phyloP scores from a whole-genome alignment of 2,888 invertebrate genomes.

The Caenorhabditis angaria region DNA sequence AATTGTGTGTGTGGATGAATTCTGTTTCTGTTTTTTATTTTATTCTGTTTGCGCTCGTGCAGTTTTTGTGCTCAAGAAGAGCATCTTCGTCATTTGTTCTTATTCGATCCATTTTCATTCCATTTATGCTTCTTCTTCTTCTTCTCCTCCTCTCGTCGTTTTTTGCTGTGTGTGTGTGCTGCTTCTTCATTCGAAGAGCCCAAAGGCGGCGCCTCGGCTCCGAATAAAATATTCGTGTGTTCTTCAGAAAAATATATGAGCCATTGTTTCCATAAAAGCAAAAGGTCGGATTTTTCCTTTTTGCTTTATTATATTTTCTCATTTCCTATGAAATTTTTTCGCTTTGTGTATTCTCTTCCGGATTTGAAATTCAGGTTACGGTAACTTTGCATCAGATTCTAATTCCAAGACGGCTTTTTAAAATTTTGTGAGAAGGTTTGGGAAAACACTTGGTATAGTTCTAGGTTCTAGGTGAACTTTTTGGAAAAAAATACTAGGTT shows the following conservation, averaged over 20 bases:
- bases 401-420: too few relatives aligned
- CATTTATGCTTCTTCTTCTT: not conserved
- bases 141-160: too few relatives aligned
- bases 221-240: not conserved
- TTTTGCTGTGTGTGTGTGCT: too few relatives aligned
- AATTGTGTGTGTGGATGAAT: too few relatives aligned
- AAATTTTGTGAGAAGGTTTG: too few relatives aligned
- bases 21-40: too few relatives aligned
- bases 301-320: not conserved
- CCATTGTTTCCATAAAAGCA: slow-evolving; percentile 4
- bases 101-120: not conserved
- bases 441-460: too few relatives aligned
- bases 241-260: slow-evolving; percentile 2
- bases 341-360: not conserved
- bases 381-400: not conserved
- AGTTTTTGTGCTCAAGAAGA: not conserved
- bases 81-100: not conserved
- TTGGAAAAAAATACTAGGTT: too few relatives aligned
- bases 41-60: too few relatives aligned
- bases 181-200: too few relatives aligned
- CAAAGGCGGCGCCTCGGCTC: not conserved
- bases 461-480: too few relatives aligned
- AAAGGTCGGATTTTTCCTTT: not conserved
- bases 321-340: not conserved
- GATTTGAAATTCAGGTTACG: not conserved